Evolutionary conservation across 2,888 invertebrate genomes (phyloP).

Genomic region (Stegana nigrithorax): DNA sequence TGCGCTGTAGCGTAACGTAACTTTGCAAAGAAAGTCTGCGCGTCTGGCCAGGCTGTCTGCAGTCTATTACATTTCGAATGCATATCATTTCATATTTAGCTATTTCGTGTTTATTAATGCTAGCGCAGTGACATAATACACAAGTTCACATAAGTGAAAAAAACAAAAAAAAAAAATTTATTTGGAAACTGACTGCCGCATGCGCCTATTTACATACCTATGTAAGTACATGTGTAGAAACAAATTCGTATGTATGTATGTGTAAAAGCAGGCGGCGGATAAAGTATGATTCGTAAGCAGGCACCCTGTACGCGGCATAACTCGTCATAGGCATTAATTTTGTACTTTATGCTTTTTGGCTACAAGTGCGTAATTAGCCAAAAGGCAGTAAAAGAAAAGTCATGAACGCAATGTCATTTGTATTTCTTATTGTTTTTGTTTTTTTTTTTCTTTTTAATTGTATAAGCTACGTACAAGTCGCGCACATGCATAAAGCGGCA

Average conservation of each 20-base stretch:
- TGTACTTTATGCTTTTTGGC: not conserved
- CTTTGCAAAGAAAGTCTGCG: conserved; percentile 5
- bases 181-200: too few species aligned
- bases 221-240: not conserved
- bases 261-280: too few species aligned
- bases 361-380: conserved; percentile 9
- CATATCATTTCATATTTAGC: too few species aligned
- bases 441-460: too few species aligned
- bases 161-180: not conserved
- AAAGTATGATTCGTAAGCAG: not conserved
- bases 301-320: conserved; percentile 3
- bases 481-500: not conserved
- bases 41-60: too few species aligned
- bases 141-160: not conserved
- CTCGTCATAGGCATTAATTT: not conserved
- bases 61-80: not conserved
- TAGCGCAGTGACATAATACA: not conserved
- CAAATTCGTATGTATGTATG: too few species aligned
- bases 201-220: too few species aligned
- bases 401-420: conserved; percentile 16
- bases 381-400: conserved; percentile 4
- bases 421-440: too few species aligned
- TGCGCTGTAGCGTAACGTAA: not conserved
- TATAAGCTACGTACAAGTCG: too few species aligned
- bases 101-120: not conserved